These are phyloP conservation scores for Tiliacea aurago DNA, from an alignment of 2,888 invertebrate genomes.

Conservation along the genomic window DNA sequence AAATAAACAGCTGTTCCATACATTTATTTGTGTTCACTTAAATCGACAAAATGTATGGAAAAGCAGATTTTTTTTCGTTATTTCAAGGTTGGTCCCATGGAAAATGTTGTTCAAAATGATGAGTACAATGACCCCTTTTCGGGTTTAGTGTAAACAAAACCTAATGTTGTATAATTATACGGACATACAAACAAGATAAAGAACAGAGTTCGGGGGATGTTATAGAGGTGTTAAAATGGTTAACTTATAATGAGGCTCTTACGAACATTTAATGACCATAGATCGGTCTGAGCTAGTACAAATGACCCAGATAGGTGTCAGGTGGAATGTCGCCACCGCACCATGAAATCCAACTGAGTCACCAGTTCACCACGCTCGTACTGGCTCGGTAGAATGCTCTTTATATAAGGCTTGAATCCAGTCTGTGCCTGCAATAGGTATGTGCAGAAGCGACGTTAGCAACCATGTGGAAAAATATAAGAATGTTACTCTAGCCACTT, in stretches of 20 bases:
- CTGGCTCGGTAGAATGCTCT: background rate
- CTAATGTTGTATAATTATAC: no score
- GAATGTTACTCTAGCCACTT: slow-evolving; percentile 43
- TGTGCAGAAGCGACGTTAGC: background rate
- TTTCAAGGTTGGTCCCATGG: no score
- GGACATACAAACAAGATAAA: background rate
- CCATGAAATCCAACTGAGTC: background rate
- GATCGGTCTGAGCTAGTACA: background rate
- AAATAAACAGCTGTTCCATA: no score
- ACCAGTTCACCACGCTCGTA: background rate
- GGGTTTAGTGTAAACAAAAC: no score
- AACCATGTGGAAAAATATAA: background rate
- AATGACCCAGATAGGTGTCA: background rate
- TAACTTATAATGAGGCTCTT: background rate
- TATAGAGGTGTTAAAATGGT: background rate
- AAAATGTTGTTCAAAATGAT: no score
- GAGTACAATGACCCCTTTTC: no score
- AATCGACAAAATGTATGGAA: no score
- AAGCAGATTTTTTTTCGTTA: no score
- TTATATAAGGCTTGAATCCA: background rate
- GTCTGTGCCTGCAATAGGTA: background rate
- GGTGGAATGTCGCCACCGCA: background rate
- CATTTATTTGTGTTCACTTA: no score
- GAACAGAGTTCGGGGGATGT: background rate
- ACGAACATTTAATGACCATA: background rate